A percentile compares a stretch with the other conserved stretches of the same genome.
These are phyloP conservation scores for Helicoverpa armigera DNA, from an alignment of 1,140 invertebrate genomes.

Conservation along the genomic window DNA sequence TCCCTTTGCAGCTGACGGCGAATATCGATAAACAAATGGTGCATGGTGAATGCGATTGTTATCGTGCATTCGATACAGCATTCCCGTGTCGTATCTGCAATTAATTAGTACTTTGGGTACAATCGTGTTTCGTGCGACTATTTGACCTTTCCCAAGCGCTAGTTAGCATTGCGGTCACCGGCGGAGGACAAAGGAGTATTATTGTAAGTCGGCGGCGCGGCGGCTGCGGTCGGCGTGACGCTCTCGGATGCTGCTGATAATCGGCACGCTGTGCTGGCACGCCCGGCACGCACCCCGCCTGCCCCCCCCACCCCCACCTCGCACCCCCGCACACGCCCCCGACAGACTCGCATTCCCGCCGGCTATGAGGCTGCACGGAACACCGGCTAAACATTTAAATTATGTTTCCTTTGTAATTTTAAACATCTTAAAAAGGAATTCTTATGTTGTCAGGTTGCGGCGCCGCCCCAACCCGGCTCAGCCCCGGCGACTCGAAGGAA, in stretches of 20 bases:
- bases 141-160: constrained; percentile 27
- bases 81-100: constrained; percentile 18
- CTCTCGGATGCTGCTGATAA: constrained; percentile 3
- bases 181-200: constrained; percentile 26
- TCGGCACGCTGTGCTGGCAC: constrained; percentile 34
- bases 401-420: constrained; percentile 44
- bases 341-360: constrained; percentile 18
- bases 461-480: not conserved
- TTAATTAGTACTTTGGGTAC: constrained; percentile 21
- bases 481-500: not conserved
- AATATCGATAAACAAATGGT: not conserved
- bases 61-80: constrained; percentile 3
- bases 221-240: constrained; percentile 3
- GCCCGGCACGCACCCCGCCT: constrained; percentile 34
- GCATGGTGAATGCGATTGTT: constrained; percentile 19
- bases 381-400: constrained; percentile 48
- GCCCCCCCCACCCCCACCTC: too few species aligned
- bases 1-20: too few species aligned
- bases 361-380: constrained; percentile 30
- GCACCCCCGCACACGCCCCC: not conserved
- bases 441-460: constrained; percentile 5
- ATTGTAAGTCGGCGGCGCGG: not conserved
- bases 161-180: constrained; percentile 32
- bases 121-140: constrained; percentile 29
- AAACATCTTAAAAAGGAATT: constrained; percentile 46